A percentile compares a stretch with the other conserved stretches of the same genome.
phyloP scores from a whole-genome alignment of 2,797 vertebrate species.

The Staurois parvus region DNA sequence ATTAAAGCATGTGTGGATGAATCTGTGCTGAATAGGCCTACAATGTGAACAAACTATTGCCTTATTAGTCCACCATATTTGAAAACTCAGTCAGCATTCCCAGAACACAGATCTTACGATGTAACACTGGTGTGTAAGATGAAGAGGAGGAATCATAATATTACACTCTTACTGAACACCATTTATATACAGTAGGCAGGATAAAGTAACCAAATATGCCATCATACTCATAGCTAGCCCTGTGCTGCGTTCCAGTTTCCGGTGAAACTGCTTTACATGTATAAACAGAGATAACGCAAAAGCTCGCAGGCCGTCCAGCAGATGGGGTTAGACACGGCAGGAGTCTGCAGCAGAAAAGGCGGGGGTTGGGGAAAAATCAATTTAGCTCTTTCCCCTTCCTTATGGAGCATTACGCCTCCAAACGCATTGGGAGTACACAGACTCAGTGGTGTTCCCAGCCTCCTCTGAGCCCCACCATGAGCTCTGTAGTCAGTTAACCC shows the following conservation, averaged over 20 bases:
- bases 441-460: neutral
- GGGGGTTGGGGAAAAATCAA: slow-evolving; percentile 17
- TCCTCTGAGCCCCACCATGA: neutral
- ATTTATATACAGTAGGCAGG: neutral
- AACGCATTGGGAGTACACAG: neutral
- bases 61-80: too few relatives aligned
- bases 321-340: slow-evolving; percentile 17
- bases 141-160: too few relatives aligned
- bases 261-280: slow-evolving; percentile 23
- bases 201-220: neutral
- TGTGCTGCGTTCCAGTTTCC: neutral
- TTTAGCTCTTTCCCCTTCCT: neutral
- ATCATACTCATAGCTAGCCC: neutral
- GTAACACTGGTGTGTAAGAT: too few relatives aligned
- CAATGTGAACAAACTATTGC: too few relatives aligned
- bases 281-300: slow-evolving; percentile 24
- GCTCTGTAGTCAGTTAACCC: neutral
- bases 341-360: slow-evolving; percentile 2
- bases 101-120: too few relatives aligned
- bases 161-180: too few relatives aligned
- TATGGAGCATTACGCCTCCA: neutral
- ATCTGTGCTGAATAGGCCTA: too few relatives aligned
- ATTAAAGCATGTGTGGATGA: too few relatives aligned
- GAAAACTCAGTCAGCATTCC: too few relatives aligned
- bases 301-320: slow-evolving; percentile 4